These are phyloP conservation scores for Trematomus bernacchii DNA, from an alignment of 2,797 vertebrate species.

Conservation along the genomic window DNA sequence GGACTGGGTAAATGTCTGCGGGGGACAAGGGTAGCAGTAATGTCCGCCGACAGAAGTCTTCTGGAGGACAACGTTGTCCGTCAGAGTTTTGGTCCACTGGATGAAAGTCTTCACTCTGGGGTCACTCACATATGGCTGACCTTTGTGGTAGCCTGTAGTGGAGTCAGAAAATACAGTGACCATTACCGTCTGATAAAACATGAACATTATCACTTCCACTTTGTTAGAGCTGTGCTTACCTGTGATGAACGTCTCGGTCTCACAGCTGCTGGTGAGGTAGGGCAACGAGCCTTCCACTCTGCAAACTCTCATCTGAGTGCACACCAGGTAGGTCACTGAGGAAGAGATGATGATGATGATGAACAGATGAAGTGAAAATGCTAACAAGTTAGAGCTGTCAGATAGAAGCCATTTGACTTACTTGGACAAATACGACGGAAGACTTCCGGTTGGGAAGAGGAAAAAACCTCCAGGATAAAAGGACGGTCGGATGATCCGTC, in stretches of 20 bases:
- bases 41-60: conserved; percentile 89
- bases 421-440: conserved; percentile 90
- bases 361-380: neutral
- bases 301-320: conserved; percentile 94
- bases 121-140: conserved; percentile 88
- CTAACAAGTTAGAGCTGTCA: neutral
- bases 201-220: neutral
- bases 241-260: conserved; percentile 91
- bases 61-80: conserved; percentile 81
- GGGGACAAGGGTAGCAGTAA: conserved; percentile 89
- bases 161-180: neutral
- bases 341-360: conserved; percentile 2
- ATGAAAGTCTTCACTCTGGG: conserved; percentile 90
- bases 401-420: conserved; percentile 49
- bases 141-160: conserved; percentile 87
- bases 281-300: conserved; percentile 78
- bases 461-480: conserved; percentile 94
- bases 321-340: conserved; percentile 89
- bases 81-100: conserved; percentile 89
- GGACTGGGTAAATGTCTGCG: conserved; percentile 84
- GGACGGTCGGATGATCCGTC: conserved; percentile 90
- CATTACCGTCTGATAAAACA: neutral
- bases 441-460: conserved; percentile 93
- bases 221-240: conserved; percentile 76
- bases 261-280: conserved; percentile 94